These are phyloP conservation scores for Phania funesta DNA, from an alignment of 2,888 invertebrate species.

Conservation along the genomic window DNA sequence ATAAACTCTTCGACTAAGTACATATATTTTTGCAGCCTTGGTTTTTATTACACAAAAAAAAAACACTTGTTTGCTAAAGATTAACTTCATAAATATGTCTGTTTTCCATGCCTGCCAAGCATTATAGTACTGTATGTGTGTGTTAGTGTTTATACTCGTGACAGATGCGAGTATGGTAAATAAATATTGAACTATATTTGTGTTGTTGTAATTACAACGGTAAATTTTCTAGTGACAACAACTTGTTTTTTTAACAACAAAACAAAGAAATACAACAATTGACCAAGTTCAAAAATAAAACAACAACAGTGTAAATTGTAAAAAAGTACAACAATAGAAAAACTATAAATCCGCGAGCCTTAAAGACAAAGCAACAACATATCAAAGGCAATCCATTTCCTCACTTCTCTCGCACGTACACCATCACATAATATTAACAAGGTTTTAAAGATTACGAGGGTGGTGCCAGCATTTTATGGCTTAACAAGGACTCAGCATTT, in stretches of 20 bases:
- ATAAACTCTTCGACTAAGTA: no score
- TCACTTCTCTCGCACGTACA: no score
- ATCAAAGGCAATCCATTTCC: no score
- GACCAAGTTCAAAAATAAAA: background rate
- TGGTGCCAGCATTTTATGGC: no score
- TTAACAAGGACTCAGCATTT: no score
- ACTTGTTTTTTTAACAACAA: background rate
- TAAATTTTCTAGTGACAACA: slow-evolving; percentile 17
- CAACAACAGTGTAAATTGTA: background rate
- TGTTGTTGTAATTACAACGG: slow-evolving; percentile 22
- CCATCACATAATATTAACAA: no score
- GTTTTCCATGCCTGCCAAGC: background rate
- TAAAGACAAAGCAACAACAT: background rate
- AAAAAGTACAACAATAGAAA: background rate
- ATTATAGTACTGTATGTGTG: background rate
- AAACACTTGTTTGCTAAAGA: no score
- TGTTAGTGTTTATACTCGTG: background rate
- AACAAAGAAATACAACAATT: background rate
- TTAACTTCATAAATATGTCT: background rate
- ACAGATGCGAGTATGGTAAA: background rate
- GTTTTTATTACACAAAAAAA: no score
- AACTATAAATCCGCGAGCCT: background rate
- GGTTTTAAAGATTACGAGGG: no score
- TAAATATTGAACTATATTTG: slow-evolving; percentile 5
- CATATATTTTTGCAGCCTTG: no score